These are phyloP conservation scores for Strix uralensis DNA, from an alignment of 2,113 vertebrate species.

Conservation along the genomic window DNA sequence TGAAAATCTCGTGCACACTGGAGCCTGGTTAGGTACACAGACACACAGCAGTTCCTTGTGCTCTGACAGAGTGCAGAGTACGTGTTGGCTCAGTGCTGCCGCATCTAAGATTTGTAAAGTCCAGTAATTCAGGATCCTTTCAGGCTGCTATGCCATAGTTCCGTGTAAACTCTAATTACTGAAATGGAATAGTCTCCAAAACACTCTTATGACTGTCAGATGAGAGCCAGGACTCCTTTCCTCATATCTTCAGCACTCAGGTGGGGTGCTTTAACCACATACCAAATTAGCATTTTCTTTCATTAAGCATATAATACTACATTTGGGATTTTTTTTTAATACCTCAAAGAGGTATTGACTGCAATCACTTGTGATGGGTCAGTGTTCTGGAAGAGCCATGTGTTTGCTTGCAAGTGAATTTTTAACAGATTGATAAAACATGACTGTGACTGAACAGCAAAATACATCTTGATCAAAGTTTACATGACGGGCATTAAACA, in stretches of 20 bases:
- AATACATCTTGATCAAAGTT: background rate
- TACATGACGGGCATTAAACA: background rate
- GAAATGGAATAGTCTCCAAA: background rate
- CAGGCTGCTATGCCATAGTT: background rate
- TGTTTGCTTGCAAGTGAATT: background rate
- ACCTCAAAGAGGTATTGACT: background rate
- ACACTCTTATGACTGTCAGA: background rate
- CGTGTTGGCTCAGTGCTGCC: background rate
- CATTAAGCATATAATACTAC: background rate
- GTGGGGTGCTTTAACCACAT: background rate
- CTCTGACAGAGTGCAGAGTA: background rate
- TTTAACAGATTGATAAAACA: background rate
- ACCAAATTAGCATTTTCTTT: background rate
- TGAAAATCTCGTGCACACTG: accelerated
- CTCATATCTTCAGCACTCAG: background rate
- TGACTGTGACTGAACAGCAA: accelerated
- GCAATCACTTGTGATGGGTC: background rate
- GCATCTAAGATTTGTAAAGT: background rate
- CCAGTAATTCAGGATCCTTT: background rate
- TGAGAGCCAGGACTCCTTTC: background rate
- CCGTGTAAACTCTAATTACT: background rate
- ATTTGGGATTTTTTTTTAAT: background rate
- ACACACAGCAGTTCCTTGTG: background rate
- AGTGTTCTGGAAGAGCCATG: background rate
- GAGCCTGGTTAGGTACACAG: background rate